These are phyloP conservation scores for Martes flavigula DNA, from an alignment of 2,797 vertebrate species.

Conservation along the genomic window DNA sequence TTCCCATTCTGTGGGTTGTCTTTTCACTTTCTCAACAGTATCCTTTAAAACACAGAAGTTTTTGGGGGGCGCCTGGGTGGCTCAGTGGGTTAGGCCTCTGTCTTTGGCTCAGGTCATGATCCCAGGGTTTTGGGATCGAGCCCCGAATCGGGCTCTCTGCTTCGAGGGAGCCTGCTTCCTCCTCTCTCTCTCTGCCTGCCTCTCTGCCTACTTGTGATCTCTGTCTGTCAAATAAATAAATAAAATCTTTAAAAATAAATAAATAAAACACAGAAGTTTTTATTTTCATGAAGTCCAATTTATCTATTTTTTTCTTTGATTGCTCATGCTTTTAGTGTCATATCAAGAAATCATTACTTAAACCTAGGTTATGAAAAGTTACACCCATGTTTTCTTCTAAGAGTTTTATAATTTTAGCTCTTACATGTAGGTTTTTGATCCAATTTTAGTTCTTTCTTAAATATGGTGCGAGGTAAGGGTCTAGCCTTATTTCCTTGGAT, in stretches of 20 bases:
- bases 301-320: conserved; percentile 4
- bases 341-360: background rate
- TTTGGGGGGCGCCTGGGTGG: background rate
- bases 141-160: no score
- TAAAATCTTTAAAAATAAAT: no score
- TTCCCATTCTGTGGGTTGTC: background rate
- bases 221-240: no score
- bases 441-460: background rate
- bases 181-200: no score
- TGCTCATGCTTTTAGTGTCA: background rate
- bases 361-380: background rate
- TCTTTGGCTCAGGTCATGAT: no score
- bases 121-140: no score
- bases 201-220: no score
- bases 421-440: background rate
- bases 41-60: background rate
- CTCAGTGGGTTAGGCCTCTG: no score
- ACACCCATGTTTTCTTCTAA: background rate
- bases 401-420: background rate
- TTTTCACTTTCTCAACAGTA: background rate
- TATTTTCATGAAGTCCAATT: background rate
- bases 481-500: background rate
- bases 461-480: background rate
- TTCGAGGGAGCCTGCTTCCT: no score
- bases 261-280: background rate